Evolutionary conservation across 2,888 invertebrate species (phyloP), one percentile per base, ranked within the genome.

Genomic region (Tetragonisca angustula): DNA sequence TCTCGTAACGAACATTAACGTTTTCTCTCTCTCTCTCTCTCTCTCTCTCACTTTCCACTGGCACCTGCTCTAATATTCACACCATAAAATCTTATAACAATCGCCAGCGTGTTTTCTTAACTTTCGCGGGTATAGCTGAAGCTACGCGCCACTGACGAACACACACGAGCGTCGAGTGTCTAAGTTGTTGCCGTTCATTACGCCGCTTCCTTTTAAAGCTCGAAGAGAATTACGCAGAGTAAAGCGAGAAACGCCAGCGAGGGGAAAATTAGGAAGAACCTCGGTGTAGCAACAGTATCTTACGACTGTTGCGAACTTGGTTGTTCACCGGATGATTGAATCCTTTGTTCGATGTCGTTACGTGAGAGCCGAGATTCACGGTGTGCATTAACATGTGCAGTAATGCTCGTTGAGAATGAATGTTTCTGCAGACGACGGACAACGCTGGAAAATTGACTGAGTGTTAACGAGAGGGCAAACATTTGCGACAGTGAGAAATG

Each of bases 1-100:
- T 69, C 80, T 81, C 87, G 80, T 76, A 85, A 76, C 68, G 87
- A 78, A 81, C 68, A 85, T 85, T 87, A 83, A 59, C 81, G 65
- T n/a, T 75, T 68, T 78, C n/a, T 59, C n/a, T 43, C 43, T 43
- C 36, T 36, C 36, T 36, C 43, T 43, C 43, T 43, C 43, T 43
- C 9, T 43, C 9, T 9, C 19, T 19, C 52, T 52, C 19, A 6
- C 52, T 50, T 50, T 52, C 61, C 36, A n/a, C 27, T 11, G n/a
- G 43, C 43, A 68, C 62, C 54, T n/a, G 43, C 49, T 52, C 49
- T 43, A 76, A 83, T 84, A 84, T 83, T 76, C 76, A 49, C 50
- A 15, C 56, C 72, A 69, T 83, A 83, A 83, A 83, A 76, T 83
- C 84, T 83, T 73, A 73, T 54, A 73, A 76, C 69, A 83, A 74